Percentiles rank a stretch among this genome's conserved stretches.
These are phyloP conservation scores for Donacobius atricapilla DNA, from an alignment of 2,113 vertebrate species.

Conservation along the genomic window DNA sequence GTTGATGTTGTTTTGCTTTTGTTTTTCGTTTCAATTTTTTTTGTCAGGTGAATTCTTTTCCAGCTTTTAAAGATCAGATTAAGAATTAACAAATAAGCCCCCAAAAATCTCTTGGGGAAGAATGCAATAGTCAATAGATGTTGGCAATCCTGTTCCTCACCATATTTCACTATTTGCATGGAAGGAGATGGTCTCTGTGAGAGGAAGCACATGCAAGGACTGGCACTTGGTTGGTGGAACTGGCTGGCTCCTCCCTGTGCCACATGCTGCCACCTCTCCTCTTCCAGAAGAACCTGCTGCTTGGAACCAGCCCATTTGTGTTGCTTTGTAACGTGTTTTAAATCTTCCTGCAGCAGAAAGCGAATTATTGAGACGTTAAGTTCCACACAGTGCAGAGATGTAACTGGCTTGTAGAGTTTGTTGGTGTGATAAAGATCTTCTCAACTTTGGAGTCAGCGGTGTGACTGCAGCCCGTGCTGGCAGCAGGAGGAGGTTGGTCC, in stretches of 20 bases:
- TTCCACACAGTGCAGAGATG: neutral
- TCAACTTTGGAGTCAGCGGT: neutral
- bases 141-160: neutral
- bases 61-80: neutral
- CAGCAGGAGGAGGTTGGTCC: neutral
- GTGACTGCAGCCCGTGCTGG: neutral
- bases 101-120: neutral
- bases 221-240: neutral
- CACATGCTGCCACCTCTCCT: neutral
- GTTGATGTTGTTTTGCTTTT: neutral
- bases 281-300: neutral
- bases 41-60: rapidly evolving
- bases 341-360: neutral
- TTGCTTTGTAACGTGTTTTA: neutral
- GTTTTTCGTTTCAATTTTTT: neutral
- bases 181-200: neutral
- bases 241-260: neutral
- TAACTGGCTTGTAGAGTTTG: neutral
- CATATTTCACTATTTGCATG: neutral
- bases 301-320: neutral
- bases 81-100: neutral
- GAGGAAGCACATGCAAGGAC: neutral
- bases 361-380: neutral
- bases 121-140: neutral
- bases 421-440: neutral